Percentiles rank a stretch among this genome's conserved stretches.
Evolutionary conservation across 2,888 invertebrate species (phyloP).

Genomic region (Drosophila colorata): DNA sequence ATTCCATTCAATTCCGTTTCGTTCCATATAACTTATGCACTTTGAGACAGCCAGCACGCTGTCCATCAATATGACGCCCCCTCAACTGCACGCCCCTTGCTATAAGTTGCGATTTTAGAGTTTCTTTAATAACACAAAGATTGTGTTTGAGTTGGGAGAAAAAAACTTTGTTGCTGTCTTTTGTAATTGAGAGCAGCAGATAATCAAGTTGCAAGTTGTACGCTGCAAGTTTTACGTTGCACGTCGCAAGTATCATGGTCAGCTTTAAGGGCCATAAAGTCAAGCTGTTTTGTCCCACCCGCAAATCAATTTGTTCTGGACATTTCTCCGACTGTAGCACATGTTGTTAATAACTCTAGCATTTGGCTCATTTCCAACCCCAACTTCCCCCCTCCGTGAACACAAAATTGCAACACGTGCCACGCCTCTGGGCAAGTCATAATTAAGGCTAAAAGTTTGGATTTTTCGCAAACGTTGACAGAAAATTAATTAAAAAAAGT

Average conservation of each 20-base stretch:
- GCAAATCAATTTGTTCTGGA: slow-evolving; percentile 10
- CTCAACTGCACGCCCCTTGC: neutral
- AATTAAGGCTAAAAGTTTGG: slow-evolving; percentile 48
- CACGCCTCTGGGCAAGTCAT: slow-evolving; percentile 44
- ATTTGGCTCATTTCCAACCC: slow-evolving; percentile 8
- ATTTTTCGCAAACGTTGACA: slow-evolving; percentile 73
- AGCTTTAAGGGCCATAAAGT: slow-evolving; percentile 37
- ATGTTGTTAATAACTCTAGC: slow-evolving; percentile 72
- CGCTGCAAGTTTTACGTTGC: slow-evolving; percentile 36
- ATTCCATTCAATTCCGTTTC: slow-evolving; percentile 11
- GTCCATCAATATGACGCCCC: slow-evolving; percentile 32
- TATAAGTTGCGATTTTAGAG: neutral
- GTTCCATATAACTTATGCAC: slow-evolving; percentile 41
- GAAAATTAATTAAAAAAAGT: slow-evolving; percentile 77
- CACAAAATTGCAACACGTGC: slow-evolving; percentile 62
- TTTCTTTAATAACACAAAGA: slow-evolving; percentile 33
- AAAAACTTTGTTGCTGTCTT: slow-evolving; percentile 36
- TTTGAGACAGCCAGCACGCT: slow-evolving; percentile 25
- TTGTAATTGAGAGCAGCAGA: slow-evolving; percentile 54
- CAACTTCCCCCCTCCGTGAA: slow-evolving; percentile 8
- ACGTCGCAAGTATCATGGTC: slow-evolving; percentile 20
- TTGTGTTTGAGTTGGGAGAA: slow-evolving; percentile 38
- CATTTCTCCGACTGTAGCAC: slow-evolving; percentile 45
- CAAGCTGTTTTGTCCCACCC: slow-evolving; percentile 35
- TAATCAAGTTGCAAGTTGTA: slow-evolving; percentile 55